phyloP scores from a whole-genome alignment of 1,140 invertebrate genomes.

The Eubasilissa regina region DNA sequence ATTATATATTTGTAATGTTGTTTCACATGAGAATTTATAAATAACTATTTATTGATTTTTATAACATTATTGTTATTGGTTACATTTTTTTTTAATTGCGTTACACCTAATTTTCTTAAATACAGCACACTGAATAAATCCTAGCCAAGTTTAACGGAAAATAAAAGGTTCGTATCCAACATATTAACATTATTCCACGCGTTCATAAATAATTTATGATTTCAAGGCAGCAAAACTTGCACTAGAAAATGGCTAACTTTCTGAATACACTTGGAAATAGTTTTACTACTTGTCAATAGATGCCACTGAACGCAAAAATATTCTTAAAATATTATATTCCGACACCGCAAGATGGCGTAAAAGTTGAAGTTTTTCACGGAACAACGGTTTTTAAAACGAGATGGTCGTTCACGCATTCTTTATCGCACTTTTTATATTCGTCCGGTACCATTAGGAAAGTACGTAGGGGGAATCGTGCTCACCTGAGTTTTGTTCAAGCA shows the following conservation, averaged over 20 bases:
- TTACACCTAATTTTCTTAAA: too few species aligned
- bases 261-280: neutral
- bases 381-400: conserved; percentile 46
- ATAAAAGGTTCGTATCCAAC: too few species aligned
- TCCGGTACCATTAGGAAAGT: conserved; percentile 40
- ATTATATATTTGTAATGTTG: too few species aligned
- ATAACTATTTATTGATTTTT: too few species aligned
- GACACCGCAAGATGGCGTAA: conserved; percentile 14
- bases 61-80: too few species aligned
- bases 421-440: conserved; percentile 50
- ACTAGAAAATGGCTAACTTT: neutral
- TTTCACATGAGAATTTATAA: too few species aligned
- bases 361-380: conserved; percentile 16
- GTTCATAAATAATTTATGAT: too few species aligned
- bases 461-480: conserved; percentile 38
- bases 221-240: neutral
- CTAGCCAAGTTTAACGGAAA: too few species aligned
- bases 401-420: conserved; percentile 48
- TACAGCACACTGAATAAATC: too few species aligned
- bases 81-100: too few species aligned
- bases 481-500: conserved; percentile 44
- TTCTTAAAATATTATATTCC: neutral
- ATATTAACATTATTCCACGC: too few species aligned
- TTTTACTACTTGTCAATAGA: conserved; percentile 17
- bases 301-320: neutral